phyloP scores from a whole-genome alignment of 2,888 invertebrate genomes.

The Antitype chi region DNA sequence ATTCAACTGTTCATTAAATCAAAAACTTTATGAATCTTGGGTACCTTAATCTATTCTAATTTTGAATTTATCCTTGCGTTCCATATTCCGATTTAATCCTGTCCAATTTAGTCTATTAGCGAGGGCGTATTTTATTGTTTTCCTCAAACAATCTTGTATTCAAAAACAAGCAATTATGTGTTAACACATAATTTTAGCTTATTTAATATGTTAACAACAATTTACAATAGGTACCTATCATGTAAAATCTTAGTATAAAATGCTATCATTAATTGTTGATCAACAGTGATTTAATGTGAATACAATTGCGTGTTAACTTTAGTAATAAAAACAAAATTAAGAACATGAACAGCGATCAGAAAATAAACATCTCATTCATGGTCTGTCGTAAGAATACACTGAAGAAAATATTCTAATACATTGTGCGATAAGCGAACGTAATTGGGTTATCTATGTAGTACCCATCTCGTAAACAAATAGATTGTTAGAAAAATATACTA shows the following conservation, averaged over 20 bases:
- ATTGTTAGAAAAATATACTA: conserved; percentile 74
- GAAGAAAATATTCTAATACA: conserved; percentile 79
- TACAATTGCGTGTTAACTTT: conserved; percentile 15
- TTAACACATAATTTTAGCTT: neutral
- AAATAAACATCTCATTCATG: conserved; percentile 66
- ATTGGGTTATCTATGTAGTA: conserved; percentile 85
- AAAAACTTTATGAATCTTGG: neutral
- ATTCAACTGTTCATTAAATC: neutral
- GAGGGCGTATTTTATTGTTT: conserved; percentile 57
- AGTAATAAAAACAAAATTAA: conserved; percentile 33
- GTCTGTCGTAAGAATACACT: conserved; percentile 73
- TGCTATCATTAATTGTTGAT: neutral
- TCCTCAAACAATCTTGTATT: too few relatives aligned
- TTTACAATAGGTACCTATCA: neutral
- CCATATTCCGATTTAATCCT: conserved; percentile 24
- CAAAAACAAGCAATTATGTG: conserved; percentile 3
- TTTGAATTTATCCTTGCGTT: conserved; percentile 30
- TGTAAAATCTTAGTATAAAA: neutral
- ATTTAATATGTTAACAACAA: neutral
- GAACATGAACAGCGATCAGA: conserved; percentile 28
- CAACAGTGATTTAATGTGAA: conserved; percentile 10
- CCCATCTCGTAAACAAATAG: conserved; percentile 83
- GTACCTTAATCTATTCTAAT: neutral
- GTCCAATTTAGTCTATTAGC: conserved; percentile 25
- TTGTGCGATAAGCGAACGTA: conserved; percentile 79